Conservation (phyloP, 2,888 invertebrate genomes). For the Serrognathus titanus region DNA sequence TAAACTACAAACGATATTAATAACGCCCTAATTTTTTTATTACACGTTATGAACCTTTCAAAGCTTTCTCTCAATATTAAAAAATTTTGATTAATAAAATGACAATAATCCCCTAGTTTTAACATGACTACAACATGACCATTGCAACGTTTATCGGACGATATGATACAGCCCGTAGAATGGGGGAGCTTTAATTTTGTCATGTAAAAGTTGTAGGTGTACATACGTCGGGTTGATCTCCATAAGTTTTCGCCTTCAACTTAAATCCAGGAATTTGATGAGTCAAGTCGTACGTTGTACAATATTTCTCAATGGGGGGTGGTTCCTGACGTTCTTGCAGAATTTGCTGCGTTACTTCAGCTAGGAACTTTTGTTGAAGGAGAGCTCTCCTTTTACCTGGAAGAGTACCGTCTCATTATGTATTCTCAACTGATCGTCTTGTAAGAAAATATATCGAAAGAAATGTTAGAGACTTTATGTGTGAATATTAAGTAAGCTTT, state of each 20-base stretch:
- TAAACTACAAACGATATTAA: too few species aligned
- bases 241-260: slow-evolving; percentile 26
- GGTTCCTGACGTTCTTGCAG: slow-evolving; percentile 31
- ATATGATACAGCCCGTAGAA: too few species aligned
- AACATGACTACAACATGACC: too few species aligned
- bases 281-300: slow-evolving; percentile 39
- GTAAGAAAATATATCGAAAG: background rate
- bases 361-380: slow-evolving; percentile 32
- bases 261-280: slow-evolving; percentile 32
- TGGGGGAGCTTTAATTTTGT: too few species aligned
- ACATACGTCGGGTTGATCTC: slow-evolving; percentile 27
- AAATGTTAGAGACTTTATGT: background rate
- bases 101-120: too few species aligned
- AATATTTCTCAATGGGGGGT: slow-evolving; percentile 36
- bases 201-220: background rate
- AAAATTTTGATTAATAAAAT: too few species aligned
- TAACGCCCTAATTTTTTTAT: too few species aligned
- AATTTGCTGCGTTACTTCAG: slow-evolving; percentile 38
- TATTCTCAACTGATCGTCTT: background rate
- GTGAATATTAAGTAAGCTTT: background rate
- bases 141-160: too few species aligned
- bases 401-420: slow-evolving; percentile 4
- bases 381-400: slow-evolving; percentile 32
- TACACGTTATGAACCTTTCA: too few species aligned
- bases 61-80: too few species aligned